Conservation (phyloP, 2,888 invertebrate genomes). For the Agrilus mali region DNA sequence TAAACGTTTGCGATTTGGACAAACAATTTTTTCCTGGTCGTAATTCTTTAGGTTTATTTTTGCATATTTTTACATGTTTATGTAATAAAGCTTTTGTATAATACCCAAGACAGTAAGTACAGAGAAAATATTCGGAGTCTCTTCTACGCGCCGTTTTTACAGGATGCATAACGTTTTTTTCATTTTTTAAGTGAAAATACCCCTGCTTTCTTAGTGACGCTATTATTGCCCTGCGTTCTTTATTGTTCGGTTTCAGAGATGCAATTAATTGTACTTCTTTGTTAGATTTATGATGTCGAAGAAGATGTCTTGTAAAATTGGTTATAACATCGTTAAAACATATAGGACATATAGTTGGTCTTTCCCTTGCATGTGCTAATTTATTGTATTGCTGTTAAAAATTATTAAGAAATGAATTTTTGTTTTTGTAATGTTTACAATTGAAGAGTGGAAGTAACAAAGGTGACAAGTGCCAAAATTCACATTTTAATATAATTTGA, state of each 20-base stretch:
- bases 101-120: constrained; percentile 7
- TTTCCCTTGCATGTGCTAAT: constrained; percentile 4
- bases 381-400: constrained; percentile 4
- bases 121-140: constrained; percentile 6
- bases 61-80: constrained; percentile 10
- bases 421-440: no score
- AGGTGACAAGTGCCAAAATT: no score
- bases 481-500: no score
- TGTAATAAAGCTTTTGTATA: constrained; percentile 10
- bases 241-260: constrained; percentile 6
- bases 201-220: no score
- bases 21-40: constrained; percentile 4
- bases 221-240: constrained; percentile 6
- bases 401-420: no score
- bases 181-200: constrained; percentile 8
- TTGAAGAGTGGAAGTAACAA: no score
- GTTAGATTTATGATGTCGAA: constrained; percentile 5
- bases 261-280: constrained; percentile 5
- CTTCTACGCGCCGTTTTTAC: constrained; percentile 6
- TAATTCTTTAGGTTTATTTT: constrained; percentile 3
- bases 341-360: constrained; percentile 9
- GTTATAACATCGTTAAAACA: constrained; percentile 6
- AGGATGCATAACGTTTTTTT: constrained; percentile 7
- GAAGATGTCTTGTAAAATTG: constrained; percentile 7
- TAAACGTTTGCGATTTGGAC: constrained; percentile 10